A percentile compares a stretch with the other conserved stretches of the same genome.
Evolutionary conservation across 1,140 invertebrate species (phyloP).

Genomic region (Drosophila elegans): DNA sequence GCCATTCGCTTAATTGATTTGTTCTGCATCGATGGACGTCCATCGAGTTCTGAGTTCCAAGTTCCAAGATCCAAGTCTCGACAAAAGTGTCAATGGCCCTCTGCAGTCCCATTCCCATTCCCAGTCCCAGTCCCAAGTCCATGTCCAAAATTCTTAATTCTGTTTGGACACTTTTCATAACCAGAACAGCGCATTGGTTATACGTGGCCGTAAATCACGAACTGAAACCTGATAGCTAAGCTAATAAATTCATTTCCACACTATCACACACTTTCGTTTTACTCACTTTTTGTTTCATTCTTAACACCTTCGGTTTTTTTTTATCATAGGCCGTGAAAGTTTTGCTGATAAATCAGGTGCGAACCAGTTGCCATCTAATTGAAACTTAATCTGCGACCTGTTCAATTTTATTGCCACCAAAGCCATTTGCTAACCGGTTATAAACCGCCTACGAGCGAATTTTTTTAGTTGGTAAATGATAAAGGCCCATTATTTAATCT

Average conservation of each 20-base stretch:
- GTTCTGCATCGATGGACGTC: conserved; percentile 34
- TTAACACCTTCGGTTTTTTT: background rate
- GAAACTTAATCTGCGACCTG: conserved; percentile 24
- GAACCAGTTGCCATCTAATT: conserved; percentile 20
- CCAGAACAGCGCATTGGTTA: conserved; percentile 19
- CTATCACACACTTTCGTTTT: conserved; percentile 1
- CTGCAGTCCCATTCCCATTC: too few relatives aligned
- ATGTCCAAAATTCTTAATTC: conserved; percentile 18
- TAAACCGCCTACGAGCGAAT: background rate
- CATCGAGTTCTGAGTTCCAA: background rate
- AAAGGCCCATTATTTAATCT: background rate
- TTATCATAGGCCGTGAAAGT: background rate
- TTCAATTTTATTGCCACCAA: conserved; percentile 4
- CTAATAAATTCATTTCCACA: background rate
- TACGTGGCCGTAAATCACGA: background rate
- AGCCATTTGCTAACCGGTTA: conserved; percentile 2
- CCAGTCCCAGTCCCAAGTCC: conserved; percentile 21
- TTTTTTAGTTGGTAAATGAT: background rate
- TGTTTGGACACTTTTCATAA: conserved; percentile 23
- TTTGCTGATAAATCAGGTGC: conserved; percentile 24
- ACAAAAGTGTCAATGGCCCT: conserved; percentile 28
- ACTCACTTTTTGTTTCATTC: background rate
- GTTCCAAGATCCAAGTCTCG: conserved; percentile 3
- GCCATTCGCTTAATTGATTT: conserved; percentile 56
- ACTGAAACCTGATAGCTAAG: background rate